phyloP scores from a whole-genome alignment of 1,140 invertebrate genomes.

The Drosophila lacertosa region DNA sequence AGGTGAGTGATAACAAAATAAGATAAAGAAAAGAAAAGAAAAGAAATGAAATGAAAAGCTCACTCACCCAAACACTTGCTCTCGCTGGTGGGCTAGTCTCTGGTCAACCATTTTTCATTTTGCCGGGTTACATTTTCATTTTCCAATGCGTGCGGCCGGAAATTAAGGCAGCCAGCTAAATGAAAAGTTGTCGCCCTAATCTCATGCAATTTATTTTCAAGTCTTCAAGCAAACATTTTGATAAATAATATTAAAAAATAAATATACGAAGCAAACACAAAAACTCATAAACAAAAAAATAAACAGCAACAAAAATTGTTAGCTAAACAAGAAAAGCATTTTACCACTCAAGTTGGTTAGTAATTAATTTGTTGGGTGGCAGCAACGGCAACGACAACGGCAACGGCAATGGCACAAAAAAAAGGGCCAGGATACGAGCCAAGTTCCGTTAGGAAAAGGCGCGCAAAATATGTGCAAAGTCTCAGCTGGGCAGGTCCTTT shows the following conservation, averaged over 20 bases:
- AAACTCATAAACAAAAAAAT: background rate
- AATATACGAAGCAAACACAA: constrained; percentile 9
- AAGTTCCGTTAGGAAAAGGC: constrained; percentile 54
- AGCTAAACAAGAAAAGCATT: constrained; percentile 72
- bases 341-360: constrained; percentile 75
- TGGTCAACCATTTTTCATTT: constrained; percentile 64
- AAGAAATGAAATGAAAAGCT: constrained; percentile 25
- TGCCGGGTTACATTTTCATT: constrained; percentile 70
- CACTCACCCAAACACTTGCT: background rate
- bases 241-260: constrained; percentile 73
- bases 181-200: constrained; percentile 81
- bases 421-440: constrained; percentile 12
- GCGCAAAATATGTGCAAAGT: constrained; percentile 62
- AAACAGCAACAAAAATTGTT: constrained; percentile 30
- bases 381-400: constrained; percentile 14
- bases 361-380: constrained; percentile 73
- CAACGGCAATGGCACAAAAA: constrained; percentile 3
- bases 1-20: constrained; percentile 85
- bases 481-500: constrained; percentile 25
- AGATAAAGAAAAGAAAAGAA: constrained; percentile 26
- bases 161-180: constrained; percentile 77
- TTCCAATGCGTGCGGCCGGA: constrained; percentile 77
- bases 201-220: constrained; percentile 77
- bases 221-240: constrained; percentile 70
- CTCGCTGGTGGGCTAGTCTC: background rate